Base-by-base conservation (phyloP, 2,888 invertebrate species). In the Sarcophaga carnaria region DNA sequence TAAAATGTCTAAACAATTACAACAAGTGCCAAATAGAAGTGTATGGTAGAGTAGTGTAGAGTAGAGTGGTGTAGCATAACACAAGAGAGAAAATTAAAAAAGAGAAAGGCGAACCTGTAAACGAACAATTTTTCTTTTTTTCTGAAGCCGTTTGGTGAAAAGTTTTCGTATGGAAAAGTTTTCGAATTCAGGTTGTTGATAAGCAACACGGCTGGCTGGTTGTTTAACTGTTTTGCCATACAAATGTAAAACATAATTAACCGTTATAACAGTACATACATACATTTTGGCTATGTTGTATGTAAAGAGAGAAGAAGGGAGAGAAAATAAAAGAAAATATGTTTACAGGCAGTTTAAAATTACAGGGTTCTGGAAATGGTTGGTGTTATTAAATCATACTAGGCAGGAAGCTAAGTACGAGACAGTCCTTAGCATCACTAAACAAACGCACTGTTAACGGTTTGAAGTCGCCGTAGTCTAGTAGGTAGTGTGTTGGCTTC, bases 1-100 rank as follows among this genome's bases (percentile, higher is more conserved):
- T 66, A 74, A 64, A 78, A 75, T 74, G 70, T 81, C 72, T 70
- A 71, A 79, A 85, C 85, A 82, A 79, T 85, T 86, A 71, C 22
- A 76, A 62, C 62, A 76, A 75, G 80, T 77, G 76, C 67, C 54
- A 77, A 85, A 72, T 22, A 22, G n/a, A 22, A n/a, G 12, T 74
- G 67, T 17, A 27, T 72, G 12, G 47, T 54, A 67, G 67, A 37
- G 27, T 27, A 27, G 4, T 4, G 27, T 27, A 27, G 27, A 3
- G 37, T 37, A 37, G 37, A 6, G 37, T 37, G 1, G 37, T 8
- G 37, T 37, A 37, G 8, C 37, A 8, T 37, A 37, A 37, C 37
- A 37, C 37, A 37, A 37, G 37, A 37, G 10, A 67, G 20, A n/a
- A 12, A 67, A 20, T 45, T 37, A 67, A 45, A 27, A 59, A 63